These are phyloP conservation scores for Heterochromis multidens DNA, from an alignment of 2,113 vertebrate species.

Conservation along the genomic window DNA sequence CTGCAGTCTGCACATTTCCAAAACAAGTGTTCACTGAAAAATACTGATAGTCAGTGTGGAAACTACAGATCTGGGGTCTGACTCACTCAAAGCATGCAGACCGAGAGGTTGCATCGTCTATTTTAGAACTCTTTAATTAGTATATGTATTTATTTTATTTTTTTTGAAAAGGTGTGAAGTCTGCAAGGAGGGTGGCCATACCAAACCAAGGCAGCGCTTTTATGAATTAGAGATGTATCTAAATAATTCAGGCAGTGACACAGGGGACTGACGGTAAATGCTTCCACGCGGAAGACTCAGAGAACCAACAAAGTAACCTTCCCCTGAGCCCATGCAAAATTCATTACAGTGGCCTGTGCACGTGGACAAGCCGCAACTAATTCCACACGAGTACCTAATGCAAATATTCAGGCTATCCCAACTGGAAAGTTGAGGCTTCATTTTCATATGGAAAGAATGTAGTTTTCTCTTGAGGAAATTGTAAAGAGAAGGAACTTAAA, in stretches of 20 bases:
- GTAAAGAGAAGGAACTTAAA: background rate
- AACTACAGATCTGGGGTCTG: background rate
- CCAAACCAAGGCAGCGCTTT: constrained; percentile 39
- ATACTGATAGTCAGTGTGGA: background rate
- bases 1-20: background rate
- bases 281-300: constrained; percentile 68
- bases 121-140: background rate
- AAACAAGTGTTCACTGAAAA: background rate
- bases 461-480: background rate
- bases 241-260: constrained; percentile 75
- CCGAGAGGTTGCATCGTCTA: background rate
- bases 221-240: constrained; percentile 75
- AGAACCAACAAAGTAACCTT: constrained; percentile 68
- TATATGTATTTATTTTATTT: background rate
- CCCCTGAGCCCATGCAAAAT: constrained; percentile 69
- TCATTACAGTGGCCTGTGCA: constrained; percentile 41
- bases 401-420: constrained; percentile 14
- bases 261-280: constrained; percentile 68
- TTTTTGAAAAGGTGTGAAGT: constrained; percentile 56
- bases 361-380: constrained; percentile 35
- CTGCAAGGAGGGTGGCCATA: constrained; percentile 8
- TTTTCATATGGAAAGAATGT: background rate
- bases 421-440: background rate
- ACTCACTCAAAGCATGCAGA: background rate
- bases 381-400: constrained; percentile 9